Percentiles rank a stretch among this genome's conserved stretches.
phyloP scores from a whole-genome alignment of 2,797 vertebrate genomes.

The Menidia menidia region DNA sequence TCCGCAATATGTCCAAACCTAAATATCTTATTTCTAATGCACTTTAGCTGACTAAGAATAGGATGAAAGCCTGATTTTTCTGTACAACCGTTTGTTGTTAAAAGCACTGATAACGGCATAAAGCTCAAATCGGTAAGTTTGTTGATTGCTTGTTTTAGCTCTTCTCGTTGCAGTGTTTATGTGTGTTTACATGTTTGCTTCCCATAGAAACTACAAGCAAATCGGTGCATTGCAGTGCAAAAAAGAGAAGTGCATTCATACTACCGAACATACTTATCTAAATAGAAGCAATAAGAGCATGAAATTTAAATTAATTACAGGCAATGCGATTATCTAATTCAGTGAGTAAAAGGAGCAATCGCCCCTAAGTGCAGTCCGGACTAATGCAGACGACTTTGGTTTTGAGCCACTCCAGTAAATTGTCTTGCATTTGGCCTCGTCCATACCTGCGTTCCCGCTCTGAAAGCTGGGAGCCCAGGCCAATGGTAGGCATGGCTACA shows the following conservation, averaged over 20 bases:
- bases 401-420: constrained; percentile 22
- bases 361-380: constrained; percentile 18
- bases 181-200: constrained; percentile 19
- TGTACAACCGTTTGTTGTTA: background rate
- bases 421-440: constrained; percentile 53
- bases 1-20: background rate
- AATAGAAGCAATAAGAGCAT: constrained; percentile 21
- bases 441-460: constrained; percentile 82
- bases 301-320: constrained; percentile 17
- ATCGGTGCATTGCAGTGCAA: constrained; percentile 38
- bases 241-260: constrained; percentile 25
- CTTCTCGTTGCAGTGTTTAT: constrained; percentile 14
- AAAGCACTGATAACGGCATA: background rate
- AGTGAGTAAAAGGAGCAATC: constrained; percentile 4
- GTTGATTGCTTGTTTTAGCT: background rate
- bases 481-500: constrained; percentile 82
- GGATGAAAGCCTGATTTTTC: background rate
- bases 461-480: constrained; percentile 80
- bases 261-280: constrained; percentile 31
- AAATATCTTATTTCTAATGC: background rate
- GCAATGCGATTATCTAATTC: constrained; percentile 8
- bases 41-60: too few relatives aligned
- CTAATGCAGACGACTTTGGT: constrained; percentile 42
- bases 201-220: constrained; percentile 48
- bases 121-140: background rate